Evolutionary conservation across 2,797 vertebrate species (phyloP).

Genomic region (Lophius americanus): DNA sequence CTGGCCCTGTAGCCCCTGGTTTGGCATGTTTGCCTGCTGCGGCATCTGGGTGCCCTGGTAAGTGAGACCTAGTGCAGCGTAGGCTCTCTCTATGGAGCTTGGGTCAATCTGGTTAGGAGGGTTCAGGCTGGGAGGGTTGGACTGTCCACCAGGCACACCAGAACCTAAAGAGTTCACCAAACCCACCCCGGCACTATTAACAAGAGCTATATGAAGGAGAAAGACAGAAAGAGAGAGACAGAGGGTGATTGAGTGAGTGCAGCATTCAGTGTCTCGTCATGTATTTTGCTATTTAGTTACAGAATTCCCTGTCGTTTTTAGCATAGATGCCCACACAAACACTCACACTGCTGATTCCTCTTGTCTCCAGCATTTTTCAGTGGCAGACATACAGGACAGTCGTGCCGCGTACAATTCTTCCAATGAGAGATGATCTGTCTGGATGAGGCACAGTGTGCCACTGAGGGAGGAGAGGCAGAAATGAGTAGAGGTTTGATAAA

Average conservation of each 20-base stretch:
- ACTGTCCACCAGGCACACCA: slow-evolving; percentile 88
- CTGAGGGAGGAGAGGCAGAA: slow-evolving; percentile 67
- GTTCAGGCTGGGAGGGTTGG: slow-evolving; percentile 87
- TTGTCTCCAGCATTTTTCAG: slow-evolving; percentile 98
- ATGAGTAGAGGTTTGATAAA: slow-evolving; percentile 22
- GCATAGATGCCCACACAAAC: not conserved
- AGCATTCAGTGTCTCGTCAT: not conserved
- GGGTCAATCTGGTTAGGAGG: slow-evolving; percentile 95
- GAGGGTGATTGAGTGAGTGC: not conserved
- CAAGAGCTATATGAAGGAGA: slow-evolving; percentile 82
- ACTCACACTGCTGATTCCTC: slow-evolving; percentile 96
- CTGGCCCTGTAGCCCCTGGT: slow-evolving; percentile 83
- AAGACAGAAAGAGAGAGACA: not conserved
- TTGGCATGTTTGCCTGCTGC: slow-evolving; percentile 84
- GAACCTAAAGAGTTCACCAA: slow-evolving; percentile 86
- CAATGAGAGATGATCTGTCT: slow-evolving; percentile 99
- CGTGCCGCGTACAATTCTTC: slow-evolving; percentile 98
- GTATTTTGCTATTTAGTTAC: not conserved
- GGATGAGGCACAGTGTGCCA: slow-evolving; percentile 98
- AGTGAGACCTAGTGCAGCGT: slow-evolving; percentile 94
- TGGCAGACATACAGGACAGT: slow-evolving; percentile 97
- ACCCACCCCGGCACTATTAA: slow-evolving; percentile 88
- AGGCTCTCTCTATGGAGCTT: slow-evolving; percentile 96
- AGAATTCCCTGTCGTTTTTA: not conserved
- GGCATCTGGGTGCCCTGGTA: slow-evolving; percentile 95